Conservation (phyloP, 2,797 vertebrate genomes). For the Potorous gilbertii region DNA sequence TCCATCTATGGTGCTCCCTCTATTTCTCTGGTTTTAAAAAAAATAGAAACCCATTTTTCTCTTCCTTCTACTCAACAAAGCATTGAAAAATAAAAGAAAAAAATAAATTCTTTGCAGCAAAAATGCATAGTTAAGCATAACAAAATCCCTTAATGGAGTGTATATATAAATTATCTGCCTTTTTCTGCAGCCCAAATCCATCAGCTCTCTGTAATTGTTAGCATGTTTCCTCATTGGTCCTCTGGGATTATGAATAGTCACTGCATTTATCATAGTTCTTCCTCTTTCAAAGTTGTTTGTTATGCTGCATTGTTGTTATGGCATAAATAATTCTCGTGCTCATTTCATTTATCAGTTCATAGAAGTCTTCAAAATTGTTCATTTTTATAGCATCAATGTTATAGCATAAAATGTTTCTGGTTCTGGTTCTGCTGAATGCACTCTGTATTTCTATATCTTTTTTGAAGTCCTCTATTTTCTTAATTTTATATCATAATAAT, state of each 20-base stretch:
- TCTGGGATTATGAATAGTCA: not conserved
- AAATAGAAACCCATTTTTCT: not conserved
- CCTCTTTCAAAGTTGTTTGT: not conserved
- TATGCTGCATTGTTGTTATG: not conserved
- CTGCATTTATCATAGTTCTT: not conserved
- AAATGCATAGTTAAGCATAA: not conserved
- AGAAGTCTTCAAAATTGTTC: not conserved
- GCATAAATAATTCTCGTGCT: not conserved
- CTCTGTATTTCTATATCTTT: not conserved
- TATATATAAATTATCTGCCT: not conserved
- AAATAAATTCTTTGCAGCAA: not conserved
- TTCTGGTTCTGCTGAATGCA: not conserved
- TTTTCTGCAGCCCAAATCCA: not conserved
- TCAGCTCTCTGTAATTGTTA: not conserved
- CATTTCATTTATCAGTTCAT: not conserved
- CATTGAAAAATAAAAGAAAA: not conserved
- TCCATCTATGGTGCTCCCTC: not conserved
- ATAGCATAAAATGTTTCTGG: not conserved
- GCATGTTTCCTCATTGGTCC: not conserved
- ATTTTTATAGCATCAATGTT: not conserved
- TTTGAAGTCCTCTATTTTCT: not conserved
- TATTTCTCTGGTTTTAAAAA: not conserved
- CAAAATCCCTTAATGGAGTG: not conserved
- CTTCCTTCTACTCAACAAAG: not conserved
- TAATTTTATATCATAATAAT: not conserved